phyloP scores from a whole-genome alignment of 2,797 vertebrate genomes.

The Chloroceryle inda region DNA sequence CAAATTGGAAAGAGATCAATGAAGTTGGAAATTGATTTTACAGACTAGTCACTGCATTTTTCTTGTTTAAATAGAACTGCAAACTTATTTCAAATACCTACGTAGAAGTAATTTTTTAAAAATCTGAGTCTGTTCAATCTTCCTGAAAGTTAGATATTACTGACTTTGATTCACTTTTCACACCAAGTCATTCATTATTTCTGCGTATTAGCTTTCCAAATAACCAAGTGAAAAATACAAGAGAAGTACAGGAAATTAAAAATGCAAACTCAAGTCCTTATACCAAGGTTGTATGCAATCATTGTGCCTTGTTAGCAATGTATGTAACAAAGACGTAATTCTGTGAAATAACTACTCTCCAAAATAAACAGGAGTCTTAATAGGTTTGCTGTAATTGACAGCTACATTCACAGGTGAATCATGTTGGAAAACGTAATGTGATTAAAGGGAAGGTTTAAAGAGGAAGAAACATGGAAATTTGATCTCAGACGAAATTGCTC shows the following conservation, averaged over 20 bases:
- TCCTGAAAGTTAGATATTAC: background rate
- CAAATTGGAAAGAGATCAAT: background rate
- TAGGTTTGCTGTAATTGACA: background rate
- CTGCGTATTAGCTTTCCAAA: slow-evolving; percentile 37
- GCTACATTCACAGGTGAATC: background rate
- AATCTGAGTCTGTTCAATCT: background rate
- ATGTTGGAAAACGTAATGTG: accelerated
- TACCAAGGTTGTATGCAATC: background rate
- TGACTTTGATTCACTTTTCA: background rate
- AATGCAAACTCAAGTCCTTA: background rate
- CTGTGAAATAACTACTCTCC: background rate
- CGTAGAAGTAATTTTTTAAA: background rate
- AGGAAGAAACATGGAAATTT: background rate
- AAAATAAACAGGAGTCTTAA: background rate
- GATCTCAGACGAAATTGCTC: background rate
- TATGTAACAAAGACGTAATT: background rate
- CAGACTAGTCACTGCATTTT: background rate
- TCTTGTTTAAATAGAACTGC: background rate
- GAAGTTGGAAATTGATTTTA: background rate
- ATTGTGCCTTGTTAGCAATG: background rate
- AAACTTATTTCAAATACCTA: background rate
- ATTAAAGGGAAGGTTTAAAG: slow-evolving; percentile 14
- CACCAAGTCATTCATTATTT: slow-evolving; percentile 16
- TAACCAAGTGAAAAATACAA: slow-evolving; percentile 12
- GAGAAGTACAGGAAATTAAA: slow-evolving; percentile 44